Evolutionary conservation across 2,888 invertebrate species (phyloP), one percentile per base, ranked within the genome.

Genomic region (Meganola albula): DNA sequence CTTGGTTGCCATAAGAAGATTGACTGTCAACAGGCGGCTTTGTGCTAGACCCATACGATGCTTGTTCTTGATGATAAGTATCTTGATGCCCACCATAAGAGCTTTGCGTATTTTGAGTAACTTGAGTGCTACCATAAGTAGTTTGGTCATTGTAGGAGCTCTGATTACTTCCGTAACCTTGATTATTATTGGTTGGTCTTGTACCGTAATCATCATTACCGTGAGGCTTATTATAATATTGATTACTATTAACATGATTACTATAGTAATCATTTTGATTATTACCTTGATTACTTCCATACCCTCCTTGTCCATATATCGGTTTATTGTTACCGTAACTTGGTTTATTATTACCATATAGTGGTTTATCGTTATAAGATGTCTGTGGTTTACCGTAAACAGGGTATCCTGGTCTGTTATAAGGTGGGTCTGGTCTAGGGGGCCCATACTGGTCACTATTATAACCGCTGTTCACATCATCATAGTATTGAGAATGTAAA

Each of bases 401-500:
- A 13, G 47, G 47, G 14, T 32, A 21, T n/a, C 41, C 48, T 1
- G 48, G 48, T 5, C 10, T 44, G n/a, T 20, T n/a, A 7, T 20
- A 20, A 20, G 20, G 3, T 0, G 45, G 42, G 10, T 47, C 45
- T 11, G 45, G 45, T 23, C 45, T 35, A n/a, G 0, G 38, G 25
- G 2, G 13, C 34, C 3, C n/a, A 20, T 2, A 7, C 20, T 5
- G 20, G 20, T 20, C 20, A 14, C 9, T 25, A 3, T 40, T 35
- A 22, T 38, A 48, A 1, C 27, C n/a, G n/a, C n/a, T n/a, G n/a
- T n/a, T n/a, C n/a, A n/a, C 48, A 21, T 48, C 46, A 6, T 57
- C 45, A 46, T 62, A 32, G 48, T 57, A 30, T 37, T 63, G 53
- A 1, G 56, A 54, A 16, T 69, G 66, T 0, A 52, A 46, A 28